Base-by-base conservation (phyloP, 2,797 vertebrate species). In the Brachymystax lenok region DNA sequence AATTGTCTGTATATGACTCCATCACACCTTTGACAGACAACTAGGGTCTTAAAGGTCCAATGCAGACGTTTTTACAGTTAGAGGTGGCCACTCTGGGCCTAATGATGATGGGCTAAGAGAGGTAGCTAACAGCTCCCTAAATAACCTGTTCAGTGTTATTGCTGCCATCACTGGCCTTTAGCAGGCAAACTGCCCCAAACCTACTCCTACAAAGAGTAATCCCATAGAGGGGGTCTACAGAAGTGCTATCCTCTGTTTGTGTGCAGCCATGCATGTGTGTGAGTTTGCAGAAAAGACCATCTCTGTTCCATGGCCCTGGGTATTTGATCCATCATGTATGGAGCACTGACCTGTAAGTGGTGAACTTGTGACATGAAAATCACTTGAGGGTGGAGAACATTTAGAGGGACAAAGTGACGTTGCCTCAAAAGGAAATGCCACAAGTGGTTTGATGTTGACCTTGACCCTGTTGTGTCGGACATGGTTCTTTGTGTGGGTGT, bases 311-410 rank as follows among this genome's bases (percentile, higher is more conserved):
- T 80, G 78, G 78, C 76, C 77, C 73, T 68, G 64, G 66, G 74
- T 75, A 76, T 54, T 77, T 68, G 67, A 73, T 80, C 83, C 80
- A 82, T 83, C 80, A 81, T 40, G 69, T 74, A 77, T 64, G 77
- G 75, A 72, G 82, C 46, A 50, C 56, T 74, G 70, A 75, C 71
- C 72, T 52, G 56, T 63, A 63, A 63, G 27, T 27, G 1, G 21
- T 67, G 24, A 67, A 28, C 64, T 5, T 67, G 64, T 67, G 24
- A 67, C 27, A 67, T 30, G 24, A 67, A 30, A 67, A 30, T 16
- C 64, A 67, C 12, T 67, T 30, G 71, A 50, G 73, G 71, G 68
- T 75, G 50, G 52, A 67, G n/a, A 50, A 74, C 2, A 10, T 24
- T 24, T 3, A 13, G 21, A 63, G 59, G 59, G 21, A 51, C 69